Conservation (phyloP, 2,888 invertebrate species). For the Megamerina dolium region DNA sequence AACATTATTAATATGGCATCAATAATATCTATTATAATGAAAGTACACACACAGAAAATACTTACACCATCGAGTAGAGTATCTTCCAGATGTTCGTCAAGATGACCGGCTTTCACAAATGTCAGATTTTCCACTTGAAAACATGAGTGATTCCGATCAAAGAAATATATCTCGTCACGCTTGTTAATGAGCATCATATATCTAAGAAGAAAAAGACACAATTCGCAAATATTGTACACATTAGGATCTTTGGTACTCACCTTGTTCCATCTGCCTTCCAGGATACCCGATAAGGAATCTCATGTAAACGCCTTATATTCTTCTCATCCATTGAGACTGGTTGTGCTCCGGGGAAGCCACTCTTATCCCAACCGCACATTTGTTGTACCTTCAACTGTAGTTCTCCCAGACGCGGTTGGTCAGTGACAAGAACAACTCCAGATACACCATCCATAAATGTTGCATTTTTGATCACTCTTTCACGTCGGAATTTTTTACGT, state of each 20-base stretch:
- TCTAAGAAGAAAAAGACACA: constrained; percentile 41
- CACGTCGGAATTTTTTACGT: constrained; percentile 52
- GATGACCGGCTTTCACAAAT: constrained; percentile 73
- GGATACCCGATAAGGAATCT: constrained; percentile 89
- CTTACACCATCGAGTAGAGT: constrained; percentile 91
- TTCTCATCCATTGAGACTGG: constrained; percentile 91
- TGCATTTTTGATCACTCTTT: constrained; percentile 57
- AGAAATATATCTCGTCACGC: constrained; percentile 78
- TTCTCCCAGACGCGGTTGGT: constrained; percentile 55
- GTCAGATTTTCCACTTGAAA: constrained; percentile 76
- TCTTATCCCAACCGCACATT: constrained; percentile 72
- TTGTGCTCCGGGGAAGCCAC: constrained; percentile 93
- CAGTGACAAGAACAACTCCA: constrained; percentile 67
- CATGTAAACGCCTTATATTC: constrained; percentile 69
- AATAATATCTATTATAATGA: neutral
- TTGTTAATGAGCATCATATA: constrained; percentile 96
- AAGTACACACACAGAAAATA: constrained; percentile 13
- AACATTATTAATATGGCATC: neutral
- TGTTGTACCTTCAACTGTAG: constrained; percentile 70
- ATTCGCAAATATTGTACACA: constrained; percentile 37
- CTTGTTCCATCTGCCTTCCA: constrained; percentile 99
- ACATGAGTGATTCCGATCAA: constrained; percentile 91
- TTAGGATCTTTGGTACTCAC: constrained; percentile 68
- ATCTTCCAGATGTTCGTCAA: constrained; percentile 63
- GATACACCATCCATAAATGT: constrained; percentile 82